Base-by-base conservation (phyloP, 2,797 vertebrate species). In the Cottoperca gobio region DNA sequence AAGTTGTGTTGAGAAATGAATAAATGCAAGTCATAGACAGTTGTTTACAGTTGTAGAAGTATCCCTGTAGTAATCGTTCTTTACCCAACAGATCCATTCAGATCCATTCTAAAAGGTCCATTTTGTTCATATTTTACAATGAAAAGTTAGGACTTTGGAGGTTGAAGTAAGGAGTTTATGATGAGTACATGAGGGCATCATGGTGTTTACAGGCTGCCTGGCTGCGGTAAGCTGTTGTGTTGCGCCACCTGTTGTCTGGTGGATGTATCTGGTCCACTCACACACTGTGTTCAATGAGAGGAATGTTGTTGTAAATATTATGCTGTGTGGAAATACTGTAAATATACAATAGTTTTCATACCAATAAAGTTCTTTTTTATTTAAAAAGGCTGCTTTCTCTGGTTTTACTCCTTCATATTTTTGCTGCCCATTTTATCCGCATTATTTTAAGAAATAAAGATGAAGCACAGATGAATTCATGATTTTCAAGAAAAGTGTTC, bases 311-410 rank as follows among this genome's bases (percentile, higher is more conserved):
- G 31, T 58, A 66, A 57, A 81, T 55, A 49, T 70, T 24, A 1
- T 58, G 10, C 28, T 14, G 8, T 37, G 5, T 78, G 42, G 39
- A 71, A 52, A 78, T 46, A 39, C 23, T 88, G 62, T 84, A 71
- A 76, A 81, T 84, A 57, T 72, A 21, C 0, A 6, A 10, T n/a
- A 14, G 21, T 70, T 87, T 84, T 73, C 52, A 74, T 76, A 61
- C 39, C 4, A 86, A 73, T 85, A 80, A 88, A 87, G 21, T 40
- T 16, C 2, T 31, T 73, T 82, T 8, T 73, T 84, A 63, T 86
- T 76, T 81, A 77, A 78, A 45, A 61, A 23, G 17, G 37, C n/a
- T 70, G 48, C 3, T 48, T 49, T 50, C 1, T 35, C 2, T 49
- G 1, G 7, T 57, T 55, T 69, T 8, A 16, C 5, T 52, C 1